Conservation (phyloP, 1,140 invertebrate genomes). For the Trissolcus basalis region DNA sequence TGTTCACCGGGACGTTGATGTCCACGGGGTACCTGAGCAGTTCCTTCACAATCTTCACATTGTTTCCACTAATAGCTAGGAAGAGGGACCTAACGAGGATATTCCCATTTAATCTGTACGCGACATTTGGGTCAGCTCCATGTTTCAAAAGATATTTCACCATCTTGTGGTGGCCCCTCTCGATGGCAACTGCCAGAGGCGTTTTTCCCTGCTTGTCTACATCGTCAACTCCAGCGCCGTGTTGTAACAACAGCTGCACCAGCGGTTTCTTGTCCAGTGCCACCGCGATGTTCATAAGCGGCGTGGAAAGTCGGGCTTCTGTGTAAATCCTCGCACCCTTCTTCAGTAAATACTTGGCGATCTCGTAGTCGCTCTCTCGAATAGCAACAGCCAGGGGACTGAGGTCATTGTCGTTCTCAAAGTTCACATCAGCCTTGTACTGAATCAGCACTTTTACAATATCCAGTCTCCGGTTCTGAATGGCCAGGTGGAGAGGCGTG, state of each 20-base stretch:
- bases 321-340: constrained; percentile 30
- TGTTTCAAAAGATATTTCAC: constrained; percentile 38
- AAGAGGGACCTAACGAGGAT: constrained; percentile 13
- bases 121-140: constrained; percentile 21
- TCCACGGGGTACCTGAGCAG: constrained; percentile 17
- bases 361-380: constrained; percentile 3
- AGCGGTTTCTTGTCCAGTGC: constrained; percentile 22
- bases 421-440: constrained; percentile 33
- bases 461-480: constrained; percentile 23
- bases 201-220: constrained; percentile 38
- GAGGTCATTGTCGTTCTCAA: constrained; percentile 11
- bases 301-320: constrained; percentile 8
- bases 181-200: constrained; percentile 35
- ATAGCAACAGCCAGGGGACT: constrained; percentile 29
- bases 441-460: constrained; percentile 37
- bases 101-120: constrained; percentile 21
- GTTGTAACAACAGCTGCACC: constrained; percentile 23
- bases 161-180: constrained; percentile 31
- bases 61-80: constrained; percentile 25
- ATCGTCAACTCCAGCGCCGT: constrained; percentile 37
- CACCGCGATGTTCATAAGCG: constrained; percentile 30
- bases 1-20: constrained; percentile 15
- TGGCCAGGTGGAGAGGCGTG: constrained; percentile 38
- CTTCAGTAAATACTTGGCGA: constrained; percentile 23
- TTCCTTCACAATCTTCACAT: constrained; percentile 19